A percentile compares a stretch with the other conserved stretches of the same genome.
Evolutionary conservation across 2,888 invertebrate species (phyloP).

Genomic region (Altica lythri): DNA sequence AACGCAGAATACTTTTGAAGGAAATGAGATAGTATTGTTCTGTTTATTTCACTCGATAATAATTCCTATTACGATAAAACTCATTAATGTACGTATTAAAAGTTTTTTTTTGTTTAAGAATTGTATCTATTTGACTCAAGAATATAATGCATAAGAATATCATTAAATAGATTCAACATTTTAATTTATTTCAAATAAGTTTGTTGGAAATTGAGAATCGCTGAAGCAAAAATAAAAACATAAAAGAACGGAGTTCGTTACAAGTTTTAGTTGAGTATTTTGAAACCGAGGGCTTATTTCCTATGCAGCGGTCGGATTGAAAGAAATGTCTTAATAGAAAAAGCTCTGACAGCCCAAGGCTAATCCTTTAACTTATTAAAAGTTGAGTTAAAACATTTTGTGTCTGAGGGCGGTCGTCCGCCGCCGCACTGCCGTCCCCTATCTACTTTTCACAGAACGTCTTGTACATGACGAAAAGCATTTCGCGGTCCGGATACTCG

Average conservation of each 20-base stretch:
- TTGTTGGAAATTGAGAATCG: constrained; percentile 2
- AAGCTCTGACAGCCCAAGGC: constrained; percentile 52
- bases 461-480: constrained; percentile 31
- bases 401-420: constrained; percentile 41
- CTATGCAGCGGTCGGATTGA: constrained; percentile 16
- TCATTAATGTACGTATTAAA: too few species aligned
- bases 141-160: too few species aligned
- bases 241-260: constrained; percentile 11
- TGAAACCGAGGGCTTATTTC: constrained; percentile 20
- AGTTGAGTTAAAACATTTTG: constrained; percentile 57
- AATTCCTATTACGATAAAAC: too few species aligned
- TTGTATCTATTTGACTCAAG: too few species aligned
- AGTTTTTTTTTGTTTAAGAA: too few species aligned
- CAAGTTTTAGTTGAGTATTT: constrained; percentile 14
- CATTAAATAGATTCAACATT: too few species aligned
- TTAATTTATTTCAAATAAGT: too few species aligned
- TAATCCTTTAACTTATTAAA: constrained; percentile 58
- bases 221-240: constrained; percentile 13
- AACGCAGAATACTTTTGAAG: too few species aligned
- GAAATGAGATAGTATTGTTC: too few species aligned
- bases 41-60: neutral
- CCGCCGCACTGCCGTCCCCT: constrained; percentile 40
- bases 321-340: constrained; percentile 52
- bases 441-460: constrained; percentile 20
- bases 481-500: constrained; percentile 50